Percentiles rank a stretch among this genome's conserved stretches.
Conservation (phyloP, 2,888 invertebrate species). For the Catotricha subobsoleta region DNA sequence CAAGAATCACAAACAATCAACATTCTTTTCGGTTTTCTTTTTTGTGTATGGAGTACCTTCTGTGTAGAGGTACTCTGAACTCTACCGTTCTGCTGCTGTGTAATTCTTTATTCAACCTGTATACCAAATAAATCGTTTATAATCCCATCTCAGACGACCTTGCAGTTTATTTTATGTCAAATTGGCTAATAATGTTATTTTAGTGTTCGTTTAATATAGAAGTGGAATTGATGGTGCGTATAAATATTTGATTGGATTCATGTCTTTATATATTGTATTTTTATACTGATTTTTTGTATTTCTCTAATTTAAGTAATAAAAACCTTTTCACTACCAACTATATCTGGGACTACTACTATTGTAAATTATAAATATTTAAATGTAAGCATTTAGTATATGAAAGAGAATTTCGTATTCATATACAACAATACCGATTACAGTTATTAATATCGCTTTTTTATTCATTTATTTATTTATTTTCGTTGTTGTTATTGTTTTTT, state of each 20-base stretch:
- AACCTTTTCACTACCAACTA: too few relatives aligned
- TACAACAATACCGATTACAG: too few relatives aligned
- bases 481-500: background rate
- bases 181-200: conserved; percentile 8
- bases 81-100: background rate
- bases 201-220: conserved; percentile 5
- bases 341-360: too few relatives aligned
- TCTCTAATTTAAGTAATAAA: background rate
- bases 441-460: too few relatives aligned
- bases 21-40: background rate
- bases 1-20: conserved; percentile 2
- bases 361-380: too few relatives aligned
- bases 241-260: conserved; percentile 6
- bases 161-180: conserved; percentile 9
- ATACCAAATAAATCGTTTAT: conserved; percentile 8
- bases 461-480: too few relatives aligned
- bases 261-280: background rate
- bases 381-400: too few relatives aligned
- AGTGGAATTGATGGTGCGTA: conserved; percentile 7
- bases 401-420: too few relatives aligned
- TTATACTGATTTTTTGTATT: background rate
- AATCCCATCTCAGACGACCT: conserved; percentile 10
- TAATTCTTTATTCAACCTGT: conserved; percentile 6
- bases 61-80: background rate
- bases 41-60: background rate